phyloP scores from a whole-genome alignment of 1,140 invertebrate species.

The Diachasma alloeum region DNA sequence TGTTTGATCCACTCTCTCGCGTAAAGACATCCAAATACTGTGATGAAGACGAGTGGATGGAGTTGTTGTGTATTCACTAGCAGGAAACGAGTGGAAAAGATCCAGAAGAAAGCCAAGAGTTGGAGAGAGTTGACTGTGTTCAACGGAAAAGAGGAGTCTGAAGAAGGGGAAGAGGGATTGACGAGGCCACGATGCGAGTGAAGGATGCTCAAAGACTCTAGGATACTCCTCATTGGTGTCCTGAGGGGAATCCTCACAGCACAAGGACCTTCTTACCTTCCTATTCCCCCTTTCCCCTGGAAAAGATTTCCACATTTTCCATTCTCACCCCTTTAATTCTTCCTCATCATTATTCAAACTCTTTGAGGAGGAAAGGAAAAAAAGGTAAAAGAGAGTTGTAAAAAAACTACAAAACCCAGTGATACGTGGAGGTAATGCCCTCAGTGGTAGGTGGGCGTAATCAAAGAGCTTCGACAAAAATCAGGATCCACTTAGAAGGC shows the following conservation, averaged over 20 bases:
- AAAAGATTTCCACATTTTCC: conserved; percentile 32
- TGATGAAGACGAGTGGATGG: conserved; percentile 16
- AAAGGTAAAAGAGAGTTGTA: not conserved
- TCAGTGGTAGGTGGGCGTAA: conserved; percentile 25
- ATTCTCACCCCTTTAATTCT: conserved; percentile 24
- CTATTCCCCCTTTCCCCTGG: conserved; percentile 30
- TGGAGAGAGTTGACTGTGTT: not conserved
- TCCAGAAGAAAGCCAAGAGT: conserved; percentile 16
- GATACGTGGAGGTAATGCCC: conserved; percentile 4
- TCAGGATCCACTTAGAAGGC: conserved; percentile 38
- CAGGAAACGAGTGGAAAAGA: conserved; percentile 5
- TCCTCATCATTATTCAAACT: conserved; percentile 10
- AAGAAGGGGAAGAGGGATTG: conserved; percentile 17
- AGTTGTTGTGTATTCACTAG: not conserved
- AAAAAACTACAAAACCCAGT: not conserved
- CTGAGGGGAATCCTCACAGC: conserved; percentile 50
- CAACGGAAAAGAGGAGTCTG: not conserved
- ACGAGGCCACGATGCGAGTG: conserved; percentile 37
- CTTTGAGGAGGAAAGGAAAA: not conserved
- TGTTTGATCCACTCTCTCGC: not conserved
- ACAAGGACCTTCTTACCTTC: conserved; percentile 56
- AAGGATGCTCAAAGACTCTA: conserved; percentile 63
- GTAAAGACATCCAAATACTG: not conserved
- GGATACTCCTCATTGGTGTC: conserved; percentile 56
- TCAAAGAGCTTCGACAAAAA: conserved; percentile 36